Conservation (phyloP, 2,113 vertebrate species). For the Thermophis baileyi region DNA sequence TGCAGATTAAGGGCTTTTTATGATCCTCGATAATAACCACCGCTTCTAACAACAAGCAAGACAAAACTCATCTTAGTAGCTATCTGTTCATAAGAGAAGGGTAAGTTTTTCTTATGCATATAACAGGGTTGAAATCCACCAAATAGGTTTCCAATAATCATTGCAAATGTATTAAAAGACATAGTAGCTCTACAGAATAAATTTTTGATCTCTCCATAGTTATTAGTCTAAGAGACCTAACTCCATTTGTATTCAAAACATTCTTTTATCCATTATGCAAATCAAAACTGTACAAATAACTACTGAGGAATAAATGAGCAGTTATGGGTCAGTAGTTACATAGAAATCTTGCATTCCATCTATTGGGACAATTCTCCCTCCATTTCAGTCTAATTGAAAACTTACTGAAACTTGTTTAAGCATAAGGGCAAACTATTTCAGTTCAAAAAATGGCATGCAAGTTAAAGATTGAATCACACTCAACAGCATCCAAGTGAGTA, state of each 20-base stretch:
- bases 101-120: neutral
- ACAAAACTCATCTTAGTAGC: neutral
- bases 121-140: slow-evolving; percentile 5
- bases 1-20: neutral
- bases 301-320: slow-evolving; percentile 34
- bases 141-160: slow-evolving; percentile 18
- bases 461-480: slow-evolving; percentile 39
- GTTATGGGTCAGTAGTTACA: slow-evolving; percentile 39
- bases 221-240: neutral
- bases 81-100: slow-evolving; percentile 16
- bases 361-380: slow-evolving; percentile 26
- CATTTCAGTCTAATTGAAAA: slow-evolving; percentile 42
- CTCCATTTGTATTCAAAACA: slow-evolving; percentile 26
- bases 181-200: slow-evolving; percentile 8
- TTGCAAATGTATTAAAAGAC: neutral
- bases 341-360: slow-evolving; percentile 29
- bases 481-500: slow-evolving; percentile 18
- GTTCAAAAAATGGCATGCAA: slow-evolving; percentile 30
- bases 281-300: slow-evolving; percentile 14
- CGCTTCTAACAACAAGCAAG: neutral
- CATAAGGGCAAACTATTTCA: slow-evolving; percentile 25
- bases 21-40: neutral
- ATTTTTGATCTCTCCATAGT: neutral
- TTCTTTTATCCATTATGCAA: neutral
- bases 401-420: slow-evolving; percentile 35